phyloP scores from a whole-genome alignment of 2,113 vertebrate species.

The Neolamprologus brichardi region DNA sequence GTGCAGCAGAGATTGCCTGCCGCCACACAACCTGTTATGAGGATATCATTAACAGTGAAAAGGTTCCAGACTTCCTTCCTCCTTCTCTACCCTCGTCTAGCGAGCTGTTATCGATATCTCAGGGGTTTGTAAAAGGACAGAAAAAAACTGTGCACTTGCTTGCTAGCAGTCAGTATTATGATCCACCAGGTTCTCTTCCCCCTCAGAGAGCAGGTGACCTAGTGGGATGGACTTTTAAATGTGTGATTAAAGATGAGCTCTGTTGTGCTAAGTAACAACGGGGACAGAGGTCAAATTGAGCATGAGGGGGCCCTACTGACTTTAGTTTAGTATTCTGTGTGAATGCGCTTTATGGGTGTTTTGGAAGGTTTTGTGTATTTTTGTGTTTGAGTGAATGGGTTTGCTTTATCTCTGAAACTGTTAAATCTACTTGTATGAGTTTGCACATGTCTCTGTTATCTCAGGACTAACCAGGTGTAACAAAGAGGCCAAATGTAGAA shows the following conservation, averaged over 20 bases:
- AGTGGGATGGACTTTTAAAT: neutral
- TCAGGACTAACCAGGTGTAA: neutral
- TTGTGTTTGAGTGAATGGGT: neutral
- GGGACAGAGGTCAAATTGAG: slow-evolving; percentile 25
- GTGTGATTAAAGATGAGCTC: neutral
- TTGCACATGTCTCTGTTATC: slow-evolving; percentile 6
- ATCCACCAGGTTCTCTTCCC: neutral
- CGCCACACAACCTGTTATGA: neutral
- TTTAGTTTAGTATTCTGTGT: neutral
- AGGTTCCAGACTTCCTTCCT: neutral
- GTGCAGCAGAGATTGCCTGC: neutral
- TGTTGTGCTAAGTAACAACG: neutral
- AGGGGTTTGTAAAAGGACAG: neutral
- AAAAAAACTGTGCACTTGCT: neutral
- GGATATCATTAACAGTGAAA: neutral
- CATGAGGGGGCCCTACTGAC: neutral
- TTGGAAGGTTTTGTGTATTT: neutral
- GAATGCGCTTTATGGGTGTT: neutral
- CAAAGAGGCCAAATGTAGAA: neutral
- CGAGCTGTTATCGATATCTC: neutral
- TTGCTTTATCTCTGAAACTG: slow-evolving; percentile 2
- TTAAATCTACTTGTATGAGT: neutral
- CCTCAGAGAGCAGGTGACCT: neutral
- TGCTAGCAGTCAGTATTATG: neutral
- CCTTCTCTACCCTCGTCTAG: neutral